Evolutionary conservation across 2,888 invertebrate species (phyloP), one percentile per base, ranked within the genome.

Genomic region (Macaria notata): DNA sequence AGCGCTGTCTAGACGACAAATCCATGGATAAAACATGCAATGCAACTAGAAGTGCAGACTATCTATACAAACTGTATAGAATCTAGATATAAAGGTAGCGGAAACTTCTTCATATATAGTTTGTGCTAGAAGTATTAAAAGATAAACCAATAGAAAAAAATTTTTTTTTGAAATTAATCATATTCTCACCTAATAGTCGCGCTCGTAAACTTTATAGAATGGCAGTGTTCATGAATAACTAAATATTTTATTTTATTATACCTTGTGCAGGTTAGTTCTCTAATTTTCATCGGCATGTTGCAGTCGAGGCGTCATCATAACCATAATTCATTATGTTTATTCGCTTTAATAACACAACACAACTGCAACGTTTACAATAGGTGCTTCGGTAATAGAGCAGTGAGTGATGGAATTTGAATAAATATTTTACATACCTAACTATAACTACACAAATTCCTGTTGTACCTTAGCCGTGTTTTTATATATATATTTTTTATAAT

Each of bases 281-380:
- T 48, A 44, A 54, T 61, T 61, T 54, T 48, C 50, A 45, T 52
- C 33, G 47, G 50, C 31, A 56, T 57, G 56, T 49, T 55, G 48
- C 52, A 56, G 52, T 50, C 46, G 43, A 59, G 48, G 47, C 45
- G 61, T 62, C 56, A 58, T 51, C 56, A 47, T 61, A 59, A 61
- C 53, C 53, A 57, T 62, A 61, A 59, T 61, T 61, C 44, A 51
- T 62, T 58, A 61, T 61, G 56, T 58, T 56, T 63, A 63, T 56
- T 59, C 54, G 38, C 49, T 55, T 63, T 60, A 64, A 64, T 64
- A 60, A 56, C 54, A 60, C n/a, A n/a, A n/a, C n/a, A n/a, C 58
- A 31, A 59, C 46, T 60, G 56, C 42, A 54, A 47, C 54, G n/a
- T 58, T 56, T 46, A 66, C 61, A 63, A 66, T 59, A 63, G 58